Percentiles rank a stretch among this genome's conserved stretches.
Evolutionary conservation across 1,140 invertebrate species (phyloP).

Genomic region (Hestina assimilis): DNA sequence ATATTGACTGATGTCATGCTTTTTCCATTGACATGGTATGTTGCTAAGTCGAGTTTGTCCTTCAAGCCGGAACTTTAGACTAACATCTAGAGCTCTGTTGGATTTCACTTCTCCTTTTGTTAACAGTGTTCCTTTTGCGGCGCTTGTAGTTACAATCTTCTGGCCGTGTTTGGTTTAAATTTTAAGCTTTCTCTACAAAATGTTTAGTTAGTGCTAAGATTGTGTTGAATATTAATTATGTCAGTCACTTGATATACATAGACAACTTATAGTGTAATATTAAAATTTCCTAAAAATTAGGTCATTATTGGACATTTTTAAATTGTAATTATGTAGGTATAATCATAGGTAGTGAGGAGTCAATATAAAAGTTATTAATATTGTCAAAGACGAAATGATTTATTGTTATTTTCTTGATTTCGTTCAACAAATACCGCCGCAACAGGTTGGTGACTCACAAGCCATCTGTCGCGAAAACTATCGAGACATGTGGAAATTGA

Average conservation of each 20-base stretch:
- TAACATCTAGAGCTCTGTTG: conserved; percentile 15
- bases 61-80: conserved; percentile 18
- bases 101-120: conserved; percentile 20
- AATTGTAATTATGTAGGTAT: too few species aligned
- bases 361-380: conserved; percentile 36
- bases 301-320: too few species aligned
- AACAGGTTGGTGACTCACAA: conserved; percentile 70
- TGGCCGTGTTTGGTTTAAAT: neutral
- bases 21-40: conserved; percentile 34
- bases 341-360: neutral
- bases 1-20: conserved; percentile 55
- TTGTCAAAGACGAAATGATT: conserved; percentile 40
- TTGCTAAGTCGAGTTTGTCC: conserved; percentile 20
- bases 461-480: conserved; percentile 72
- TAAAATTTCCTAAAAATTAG: too few species aligned
- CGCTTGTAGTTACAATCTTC: neutral
- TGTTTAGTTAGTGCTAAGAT: neutral
- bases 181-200: conserved; percentile 2
- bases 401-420: conserved; percentile 37
- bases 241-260: too few species aligned
- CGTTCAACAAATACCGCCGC: conserved; percentile 31
- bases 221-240: too few species aligned
- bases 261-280: too few species aligned
- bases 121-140: neutral
- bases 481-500: conserved; percentile 65